Base-by-base conservation (phyloP, 2,888 invertebrate species). In the Seladonia tumulorum region DNA sequence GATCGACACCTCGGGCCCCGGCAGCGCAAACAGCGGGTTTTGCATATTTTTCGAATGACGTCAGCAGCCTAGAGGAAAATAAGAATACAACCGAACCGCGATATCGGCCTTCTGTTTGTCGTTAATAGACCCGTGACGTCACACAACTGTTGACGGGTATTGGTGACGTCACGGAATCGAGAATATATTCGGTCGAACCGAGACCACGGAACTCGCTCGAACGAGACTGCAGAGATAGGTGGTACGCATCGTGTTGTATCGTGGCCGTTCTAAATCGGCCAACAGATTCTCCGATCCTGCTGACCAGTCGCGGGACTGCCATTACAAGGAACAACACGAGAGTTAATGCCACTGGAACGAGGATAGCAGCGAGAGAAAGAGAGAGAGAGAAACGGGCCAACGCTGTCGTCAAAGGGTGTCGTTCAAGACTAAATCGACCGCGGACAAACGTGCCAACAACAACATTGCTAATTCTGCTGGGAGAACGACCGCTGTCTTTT, bases 111-210 rank as follows among this genome's bases (percentile, higher is more conserved):
- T 75, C 68, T 63, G 70, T 85, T 80, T 75, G n/a, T 29, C 42
- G 35, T 16, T 42, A 77, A 63, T 63, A 45, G 25, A 29, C 3
- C 2, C 75, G 12, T 79, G 75, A 85, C 72, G 80, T 84, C 53
- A 53, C 71, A 71, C 70, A 14, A 18, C 5, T 29, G 5, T 14
- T 73, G 14, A 63, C 74, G 60, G 75, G 84, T 80, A 77, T 80
- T 53, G 45, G 60, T 85, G 81, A 86, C 79, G 81, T 86, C 86
- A 86, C 45, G 45, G 22, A 16, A 60, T 60, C 25, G 60, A 16
- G 14, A 42, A 22, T 18, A 66, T 83, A n/a, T 63, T 18, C 5
- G 63, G 80, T 80, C 35, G 18, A 25, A 25, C 16, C 5, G 5
- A 53, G 10, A 71, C 63, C 29, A 25, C 0, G 5, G 7, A 8